Percentiles rank a stretch among this genome's conserved stretches.
Evolutionary conservation across 2,113 vertebrate genomes (phyloP).

Genomic region (Takifugu bimaculatus): DNA sequence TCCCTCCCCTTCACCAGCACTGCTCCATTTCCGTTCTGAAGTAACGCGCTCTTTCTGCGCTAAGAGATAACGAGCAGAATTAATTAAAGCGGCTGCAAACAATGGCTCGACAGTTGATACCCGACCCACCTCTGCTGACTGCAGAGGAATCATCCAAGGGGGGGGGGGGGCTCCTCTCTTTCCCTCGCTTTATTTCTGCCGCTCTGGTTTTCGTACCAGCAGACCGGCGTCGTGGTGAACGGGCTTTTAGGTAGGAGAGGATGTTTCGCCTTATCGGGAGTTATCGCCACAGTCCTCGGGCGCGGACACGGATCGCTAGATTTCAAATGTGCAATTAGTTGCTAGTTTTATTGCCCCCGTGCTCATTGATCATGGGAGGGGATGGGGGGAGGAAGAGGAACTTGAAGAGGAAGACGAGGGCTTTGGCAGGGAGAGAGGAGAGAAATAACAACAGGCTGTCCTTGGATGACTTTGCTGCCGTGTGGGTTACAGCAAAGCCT

Average conservation of each 20-base stretch:
- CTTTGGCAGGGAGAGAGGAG: neutral
- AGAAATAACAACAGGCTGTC: constrained; percentile 42
- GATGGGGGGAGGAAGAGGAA: neutral
- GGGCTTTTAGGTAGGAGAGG: constrained; percentile 24
- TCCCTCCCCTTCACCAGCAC: constrained; percentile 38
- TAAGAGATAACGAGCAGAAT: constrained; percentile 69
- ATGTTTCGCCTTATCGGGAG: constrained; percentile 49
- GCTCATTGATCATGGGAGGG: constrained; percentile 51
- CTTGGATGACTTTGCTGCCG: constrained; percentile 49
- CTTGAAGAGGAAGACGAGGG: neutral
- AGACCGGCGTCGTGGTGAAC: constrained; percentile 48
- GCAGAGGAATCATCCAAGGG: constrained; percentile 45
- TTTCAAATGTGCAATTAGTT: constrained; percentile 67
- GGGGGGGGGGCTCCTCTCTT: neutral
- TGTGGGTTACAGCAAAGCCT: neutral
- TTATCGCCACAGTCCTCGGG: constrained; percentile 51
- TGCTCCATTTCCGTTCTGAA: constrained; percentile 63
- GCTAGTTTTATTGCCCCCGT: constrained; percentile 41
- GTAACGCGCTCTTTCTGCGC: constrained; percentile 57
- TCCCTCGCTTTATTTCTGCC: constrained; percentile 26
- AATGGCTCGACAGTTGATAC: constrained; percentile 70
- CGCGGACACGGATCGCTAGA: constrained; percentile 45
- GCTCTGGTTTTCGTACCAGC: constrained; percentile 68
- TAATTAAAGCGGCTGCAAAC: constrained; percentile 69
- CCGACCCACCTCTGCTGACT: constrained; percentile 28